A percentile compares a stretch with the other conserved stretches of the same genome.
Conservation (phyloP, 2,113 vertebrate genomes). For the Mormyrus iriodes region DNA sequence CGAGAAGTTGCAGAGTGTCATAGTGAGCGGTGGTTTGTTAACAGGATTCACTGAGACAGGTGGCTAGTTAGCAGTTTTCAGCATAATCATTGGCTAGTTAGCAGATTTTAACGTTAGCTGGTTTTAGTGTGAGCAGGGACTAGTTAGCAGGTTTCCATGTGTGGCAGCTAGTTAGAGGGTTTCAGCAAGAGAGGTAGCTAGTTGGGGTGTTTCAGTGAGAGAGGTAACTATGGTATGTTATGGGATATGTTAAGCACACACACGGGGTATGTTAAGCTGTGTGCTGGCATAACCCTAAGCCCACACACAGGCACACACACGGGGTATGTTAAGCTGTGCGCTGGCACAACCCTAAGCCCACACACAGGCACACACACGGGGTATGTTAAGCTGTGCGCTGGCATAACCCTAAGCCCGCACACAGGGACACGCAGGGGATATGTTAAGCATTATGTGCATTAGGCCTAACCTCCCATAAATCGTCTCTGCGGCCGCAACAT, state of each 20-base stretch:
- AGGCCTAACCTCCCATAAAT: neutral
- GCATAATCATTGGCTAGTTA: neutral
- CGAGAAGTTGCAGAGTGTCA: too few relatives aligned
- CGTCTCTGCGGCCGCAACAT: neutral
- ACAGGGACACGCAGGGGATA: neutral
- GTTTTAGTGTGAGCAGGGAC: rapidly evolving
- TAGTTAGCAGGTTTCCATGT: neutral
- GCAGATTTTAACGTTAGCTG: too few relatives aligned
- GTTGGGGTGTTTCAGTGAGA: neutral
- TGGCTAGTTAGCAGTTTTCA: neutral
- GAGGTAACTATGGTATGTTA: neutral
- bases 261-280: too few relatives aligned
- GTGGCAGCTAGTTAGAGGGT: neutral
- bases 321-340: too few relatives aligned
- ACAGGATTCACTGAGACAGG: too few relatives aligned
- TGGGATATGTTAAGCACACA: neutral
- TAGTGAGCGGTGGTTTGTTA: too few relatives aligned
- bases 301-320: too few relatives aligned
- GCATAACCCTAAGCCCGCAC: neutral
- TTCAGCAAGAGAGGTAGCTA: neutral
- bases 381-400: too few relatives aligned
- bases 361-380: too few relatives aligned
- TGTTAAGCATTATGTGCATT: neutral
- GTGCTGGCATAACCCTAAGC: too few relatives aligned
- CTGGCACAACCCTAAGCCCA: too few relatives aligned